phyloP scores from a whole-genome alignment of 2,113 vertebrate species.

The Hydropotes inermis region DNA sequence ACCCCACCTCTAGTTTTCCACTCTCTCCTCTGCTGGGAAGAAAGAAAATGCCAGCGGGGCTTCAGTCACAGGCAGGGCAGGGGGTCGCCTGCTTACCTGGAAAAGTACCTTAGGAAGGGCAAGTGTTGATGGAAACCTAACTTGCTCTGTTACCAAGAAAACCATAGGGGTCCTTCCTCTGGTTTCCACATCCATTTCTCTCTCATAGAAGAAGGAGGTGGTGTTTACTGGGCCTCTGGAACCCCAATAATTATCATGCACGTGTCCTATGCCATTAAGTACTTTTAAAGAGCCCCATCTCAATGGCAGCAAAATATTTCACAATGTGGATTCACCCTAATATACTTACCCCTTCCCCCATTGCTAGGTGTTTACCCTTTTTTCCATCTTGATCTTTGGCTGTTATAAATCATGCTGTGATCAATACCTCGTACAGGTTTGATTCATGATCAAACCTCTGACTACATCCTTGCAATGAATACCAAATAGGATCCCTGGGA shows the following conservation, averaged over 20 bases:
- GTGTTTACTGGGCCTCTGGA: rapidly evolving
- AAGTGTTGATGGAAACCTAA: rapidly evolving
- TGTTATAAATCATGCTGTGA: rapidly evolving
- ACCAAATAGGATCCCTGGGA: not conserved
- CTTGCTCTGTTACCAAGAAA: rapidly evolving
- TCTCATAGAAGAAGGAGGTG: not conserved
- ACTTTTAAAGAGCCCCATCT: not conserved
- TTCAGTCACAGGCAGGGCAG: rapidly evolving
- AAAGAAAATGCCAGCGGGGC: rapidly evolving
- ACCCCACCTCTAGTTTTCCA: not conserved
- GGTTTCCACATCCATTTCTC: rapidly evolving
- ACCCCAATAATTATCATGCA: not conserved
- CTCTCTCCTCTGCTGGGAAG: not conserved
- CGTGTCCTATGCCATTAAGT: rapidly evolving
- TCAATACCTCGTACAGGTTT: rapidly evolving
- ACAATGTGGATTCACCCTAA: rapidly evolving
- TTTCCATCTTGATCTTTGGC: rapidly evolving
- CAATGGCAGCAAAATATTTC: too few relatives aligned
- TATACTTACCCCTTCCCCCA: rapidly evolving
- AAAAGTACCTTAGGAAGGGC: not conserved
- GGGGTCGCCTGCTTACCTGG: rapidly evolving
- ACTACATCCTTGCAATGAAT: rapidly evolving
- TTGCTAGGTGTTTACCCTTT: rapidly evolving
- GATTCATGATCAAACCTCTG: not conserved
- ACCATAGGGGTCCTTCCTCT: rapidly evolving